Percentiles rank a stretch among this genome's conserved stretches.
Evolutionary conservation across 1,140 invertebrate species (phyloP).

Genomic region (Contarinia nasturtii): DNA sequence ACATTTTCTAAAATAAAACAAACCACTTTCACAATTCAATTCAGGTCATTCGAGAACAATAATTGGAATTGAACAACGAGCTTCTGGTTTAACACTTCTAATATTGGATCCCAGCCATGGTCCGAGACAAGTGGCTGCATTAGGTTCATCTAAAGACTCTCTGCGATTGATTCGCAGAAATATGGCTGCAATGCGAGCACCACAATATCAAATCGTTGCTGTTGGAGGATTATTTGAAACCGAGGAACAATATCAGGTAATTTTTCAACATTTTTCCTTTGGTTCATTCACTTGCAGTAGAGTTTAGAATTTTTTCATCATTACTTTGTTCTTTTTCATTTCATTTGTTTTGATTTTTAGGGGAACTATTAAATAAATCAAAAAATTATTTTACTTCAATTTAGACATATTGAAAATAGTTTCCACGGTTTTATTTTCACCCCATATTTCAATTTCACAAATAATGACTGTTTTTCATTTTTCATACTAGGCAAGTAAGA

Average conservation of each 20-base stretch:
- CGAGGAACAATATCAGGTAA: constrained; percentile 56
- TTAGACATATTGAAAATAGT: too few relatives aligned
- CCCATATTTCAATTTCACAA: too few relatives aligned
- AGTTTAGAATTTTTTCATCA: constrained; percentile 2
- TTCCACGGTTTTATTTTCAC: too few relatives aligned
- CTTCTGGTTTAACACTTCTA: constrained; percentile 38
- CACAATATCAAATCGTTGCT: constrained; percentile 72
- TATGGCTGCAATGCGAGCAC: constrained; percentile 52
- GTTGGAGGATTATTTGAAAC: constrained; percentile 51
- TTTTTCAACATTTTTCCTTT: neutral
- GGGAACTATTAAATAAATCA: too few relatives aligned
- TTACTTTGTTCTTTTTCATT: constrained; percentile 6
- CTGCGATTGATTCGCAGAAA: constrained; percentile 38
- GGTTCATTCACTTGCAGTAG: neutral
- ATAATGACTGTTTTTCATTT: too few relatives aligned
- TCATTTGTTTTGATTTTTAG: constrained; percentile 3
- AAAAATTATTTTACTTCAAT: too few relatives aligned
- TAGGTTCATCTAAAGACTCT: constrained; percentile 16
- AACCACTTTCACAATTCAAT: neutral
- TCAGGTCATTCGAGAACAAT: constrained; percentile 77
- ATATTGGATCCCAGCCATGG: constrained; percentile 77
- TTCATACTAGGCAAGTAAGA: constrained; percentile 45
- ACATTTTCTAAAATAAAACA: neutral
- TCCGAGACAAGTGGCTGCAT: constrained; percentile 51
- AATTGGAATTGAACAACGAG: constrained; percentile 56